phyloP scores from a whole-genome alignment of 2,113 vertebrate species.

The Chascanopsetta lugubris region DNA sequence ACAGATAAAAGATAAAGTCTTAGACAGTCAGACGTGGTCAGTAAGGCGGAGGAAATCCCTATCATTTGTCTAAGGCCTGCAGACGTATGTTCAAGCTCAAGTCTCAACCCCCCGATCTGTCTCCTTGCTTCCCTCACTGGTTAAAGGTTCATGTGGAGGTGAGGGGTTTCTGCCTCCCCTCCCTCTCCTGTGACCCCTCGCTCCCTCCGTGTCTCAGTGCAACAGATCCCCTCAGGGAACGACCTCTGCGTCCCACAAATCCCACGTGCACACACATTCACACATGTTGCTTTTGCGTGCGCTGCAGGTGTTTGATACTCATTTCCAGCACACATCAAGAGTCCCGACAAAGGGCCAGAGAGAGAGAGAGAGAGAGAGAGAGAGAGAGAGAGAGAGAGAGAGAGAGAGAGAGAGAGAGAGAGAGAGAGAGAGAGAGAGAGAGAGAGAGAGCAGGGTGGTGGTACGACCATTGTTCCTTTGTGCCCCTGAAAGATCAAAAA shows the following conservation, averaged over 20 bases:
- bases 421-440: conserved; percentile 17
- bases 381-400: conserved; percentile 25
- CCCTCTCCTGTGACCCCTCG: conserved; percentile 68
- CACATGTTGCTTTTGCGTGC: conserved; percentile 48
- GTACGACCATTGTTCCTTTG: conserved; percentile 21
- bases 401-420: conserved; percentile 26
- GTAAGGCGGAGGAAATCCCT: conserved; percentile 71
- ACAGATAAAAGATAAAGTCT: conserved; percentile 61
- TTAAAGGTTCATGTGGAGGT: conserved; percentile 77
- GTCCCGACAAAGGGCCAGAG: conserved; percentile 22
- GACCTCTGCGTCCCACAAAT: conserved; percentile 61
- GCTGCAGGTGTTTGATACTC: conserved; percentile 60
- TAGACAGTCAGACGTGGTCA: conserved; percentile 67
- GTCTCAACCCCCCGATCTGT: conserved; percentile 55
- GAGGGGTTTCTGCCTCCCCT: conserved; percentile 62
- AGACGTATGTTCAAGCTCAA: conserved; percentile 79
- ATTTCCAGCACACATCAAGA: neutral
- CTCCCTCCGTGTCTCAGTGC: conserved; percentile 66
- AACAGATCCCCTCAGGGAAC: conserved; percentile 63
- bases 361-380: conserved; percentile 15
- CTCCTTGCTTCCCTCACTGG: conserved; percentile 40
- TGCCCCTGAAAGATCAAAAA: too few species aligned
- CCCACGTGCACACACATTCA: conserved; percentile 35
- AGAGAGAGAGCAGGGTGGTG: neutral
- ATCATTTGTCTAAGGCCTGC: conserved; percentile 72